Conservation (phyloP, 37 sponge, comb jelly and placozoan species). For the Cliona cf. orientalis region DNA sequence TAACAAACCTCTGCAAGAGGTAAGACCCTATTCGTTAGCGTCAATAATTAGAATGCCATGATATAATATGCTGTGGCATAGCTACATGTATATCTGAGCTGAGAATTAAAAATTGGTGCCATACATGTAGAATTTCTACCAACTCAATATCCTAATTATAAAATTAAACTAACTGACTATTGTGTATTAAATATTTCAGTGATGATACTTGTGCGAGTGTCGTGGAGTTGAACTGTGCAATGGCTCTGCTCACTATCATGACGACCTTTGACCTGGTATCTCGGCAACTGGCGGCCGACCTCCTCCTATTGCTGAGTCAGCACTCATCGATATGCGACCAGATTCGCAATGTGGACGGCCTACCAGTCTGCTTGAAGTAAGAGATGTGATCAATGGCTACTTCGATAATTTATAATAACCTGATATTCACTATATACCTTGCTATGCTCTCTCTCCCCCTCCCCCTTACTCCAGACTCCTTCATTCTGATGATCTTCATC, state of each 20-base stretch:
- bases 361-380: conserved; percentile 61
- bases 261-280: conserved; percentile 2
- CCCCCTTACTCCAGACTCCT: conserved; percentile 13
- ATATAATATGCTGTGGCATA: no score
- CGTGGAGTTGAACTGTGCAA: neutral
- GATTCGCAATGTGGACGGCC: conserved; percentile 48
- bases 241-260: conserved; percentile 9
- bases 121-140: no score
- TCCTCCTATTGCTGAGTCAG: conserved; percentile 66
- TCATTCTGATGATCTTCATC: conserved; percentile 28
- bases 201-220: neutral
- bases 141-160: no score
- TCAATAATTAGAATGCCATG: no score
- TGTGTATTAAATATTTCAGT: no score
- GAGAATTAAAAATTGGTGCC: no score
- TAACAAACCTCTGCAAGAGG: conserved; percentile 60
- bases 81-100: no score
- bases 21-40: no score
- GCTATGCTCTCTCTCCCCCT: neutral
- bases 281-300: conserved; percentile 56
- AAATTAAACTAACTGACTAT: no score
- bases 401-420: no score
- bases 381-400: no score
- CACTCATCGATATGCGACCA: conserved; percentile 50
- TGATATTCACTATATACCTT: no score